phyloP scores from a whole-genome alignment of 2,888 invertebrate genomes.

The Drosophila buzzatii region DNA sequence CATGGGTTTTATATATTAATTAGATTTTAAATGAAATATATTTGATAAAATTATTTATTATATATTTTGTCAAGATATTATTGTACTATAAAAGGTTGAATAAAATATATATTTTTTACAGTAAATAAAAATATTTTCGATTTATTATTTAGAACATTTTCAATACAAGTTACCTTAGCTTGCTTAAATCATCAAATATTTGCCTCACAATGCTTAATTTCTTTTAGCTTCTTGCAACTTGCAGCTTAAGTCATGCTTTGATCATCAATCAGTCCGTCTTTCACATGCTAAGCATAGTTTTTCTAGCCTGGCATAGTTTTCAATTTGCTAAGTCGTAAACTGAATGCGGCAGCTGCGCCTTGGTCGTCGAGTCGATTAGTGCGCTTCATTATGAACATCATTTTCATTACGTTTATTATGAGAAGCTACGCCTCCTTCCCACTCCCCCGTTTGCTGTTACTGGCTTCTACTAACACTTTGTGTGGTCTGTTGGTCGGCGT shows the following conservation, averaged over 20 bases:
- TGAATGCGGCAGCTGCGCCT: slow-evolving; percentile 45
- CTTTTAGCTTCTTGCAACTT: neutral
- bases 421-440: slow-evolving; percentile 1
- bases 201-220: too few relatives aligned
- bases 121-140: neutral
- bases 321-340: slow-evolving; percentile 33
- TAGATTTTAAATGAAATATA: too few relatives aligned
- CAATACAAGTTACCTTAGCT: neutral
- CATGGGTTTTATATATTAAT: too few relatives aligned
- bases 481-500: slow-evolving; percentile 2
- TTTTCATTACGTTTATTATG: slow-evolving; percentile 78
- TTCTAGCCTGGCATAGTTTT: slow-evolving; percentile 39
- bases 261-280: slow-evolving; percentile 7
- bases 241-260: neutral
- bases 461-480: slow-evolving; percentile 13
- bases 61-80: too few relatives aligned
- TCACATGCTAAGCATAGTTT: neutral
- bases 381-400: slow-evolving; percentile 76
- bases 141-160: neutral
- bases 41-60: too few relatives aligned
- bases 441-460: neutral
- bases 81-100: neutral
- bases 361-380: slow-evolving; percentile 68
- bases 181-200: neutral
- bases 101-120: too few relatives aligned